A percentile compares a stretch with the other conserved stretches of the same genome.
Evolutionary conservation across 1,140 invertebrate species (phyloP).

Genomic region (Steinernema feltiae): DNA sequence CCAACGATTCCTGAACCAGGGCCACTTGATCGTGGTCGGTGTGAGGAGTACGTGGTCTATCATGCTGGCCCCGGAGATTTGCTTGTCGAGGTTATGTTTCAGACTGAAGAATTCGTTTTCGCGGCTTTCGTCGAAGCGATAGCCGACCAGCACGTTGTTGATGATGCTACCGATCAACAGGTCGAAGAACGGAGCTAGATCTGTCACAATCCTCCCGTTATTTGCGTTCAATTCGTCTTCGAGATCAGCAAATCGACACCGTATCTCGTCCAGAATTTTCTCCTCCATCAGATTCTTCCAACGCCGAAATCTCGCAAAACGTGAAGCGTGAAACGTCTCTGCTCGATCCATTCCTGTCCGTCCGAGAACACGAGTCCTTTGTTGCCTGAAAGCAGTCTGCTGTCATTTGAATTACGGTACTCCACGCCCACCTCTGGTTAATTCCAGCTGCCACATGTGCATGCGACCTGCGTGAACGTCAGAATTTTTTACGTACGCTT

Average conservation of each 20-base stretch:
- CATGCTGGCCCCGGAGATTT: background rate
- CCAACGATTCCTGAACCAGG: background rate
- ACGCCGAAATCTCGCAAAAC: slow-evolving; percentile 26
- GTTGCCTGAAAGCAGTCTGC: background rate
- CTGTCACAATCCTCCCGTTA: background rate
- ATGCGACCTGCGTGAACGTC: background rate
- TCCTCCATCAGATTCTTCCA: slow-evolving; percentile 21
- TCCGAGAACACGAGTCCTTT: slow-evolving; percentile 16
- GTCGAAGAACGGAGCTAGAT: slow-evolving; percentile 10
- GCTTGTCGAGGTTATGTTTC: background rate
- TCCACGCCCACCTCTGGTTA: background rate
- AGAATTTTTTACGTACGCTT: slow-evolving; percentile 16
- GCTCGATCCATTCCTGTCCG: slow-evolving; percentile 22
- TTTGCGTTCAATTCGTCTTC: too few species aligned
- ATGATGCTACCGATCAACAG: slow-evolving; percentile 22
- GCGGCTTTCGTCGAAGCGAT: background rate
- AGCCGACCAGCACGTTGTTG: slow-evolving; percentile 8
- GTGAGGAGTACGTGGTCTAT: background rate
- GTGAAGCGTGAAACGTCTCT: slow-evolving; percentile 16
- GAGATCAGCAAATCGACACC: background rate
- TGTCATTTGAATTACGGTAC: background rate
- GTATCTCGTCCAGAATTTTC: slow-evolving; percentile 14
- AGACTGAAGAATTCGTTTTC: slow-evolving; percentile 12
- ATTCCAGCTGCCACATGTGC: background rate
- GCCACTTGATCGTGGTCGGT: background rate